Base-by-base conservation (phyloP, 1,140 invertebrate species). In the Dreissena rostriformis region DNA sequence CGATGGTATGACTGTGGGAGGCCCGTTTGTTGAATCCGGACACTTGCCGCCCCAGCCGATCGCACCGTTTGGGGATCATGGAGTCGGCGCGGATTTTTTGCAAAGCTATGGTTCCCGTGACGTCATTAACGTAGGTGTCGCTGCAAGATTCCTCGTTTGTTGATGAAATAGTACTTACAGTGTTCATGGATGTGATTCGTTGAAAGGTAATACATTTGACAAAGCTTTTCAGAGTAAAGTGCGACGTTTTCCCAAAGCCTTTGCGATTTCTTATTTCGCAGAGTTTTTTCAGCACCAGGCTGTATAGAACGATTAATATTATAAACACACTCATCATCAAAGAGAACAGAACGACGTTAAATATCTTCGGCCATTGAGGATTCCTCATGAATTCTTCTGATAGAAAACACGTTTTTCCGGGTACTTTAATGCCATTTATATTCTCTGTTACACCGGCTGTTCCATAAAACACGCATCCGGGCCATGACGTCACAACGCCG, bases 241-340 rank as follows among this genome's bases (percentile, higher is more conserved):
- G 28, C 5, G 26, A n/a, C 1, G 17, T n/a, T 19, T 73, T 52
- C 17, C n/a, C 26, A 73, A n/a, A 19, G 11, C n/a, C 19, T 4
- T 73, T 49, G 8, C 28, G 1, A 49, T 73, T 73, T 19, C 28
- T 73, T n/a, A 73, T 49, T 29, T 29, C 1, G 71, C 51, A 73
- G 14, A 73, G 28, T 52, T 52, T 29, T 73, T 52, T 73, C 19
- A 28, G 28, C 6, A 73, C 49, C 19, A 73, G 28, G 4, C 28
- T 52, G 71, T 73, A 73, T 49, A 73, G n/a, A 39, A 73, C 28
- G n/a, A 73, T n/a, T 49, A 73, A 73, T 14, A 73, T 26, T 15
- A 24, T 24, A 24, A 73, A 73, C 12, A 73, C 49, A 2, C 5
- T 15, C 8, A 73, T 8, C 71, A 73, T 73, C 24, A 73, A 24